Conservation (phyloP, 2,113 vertebrate species). For the Xenus cinereus region DNA sequence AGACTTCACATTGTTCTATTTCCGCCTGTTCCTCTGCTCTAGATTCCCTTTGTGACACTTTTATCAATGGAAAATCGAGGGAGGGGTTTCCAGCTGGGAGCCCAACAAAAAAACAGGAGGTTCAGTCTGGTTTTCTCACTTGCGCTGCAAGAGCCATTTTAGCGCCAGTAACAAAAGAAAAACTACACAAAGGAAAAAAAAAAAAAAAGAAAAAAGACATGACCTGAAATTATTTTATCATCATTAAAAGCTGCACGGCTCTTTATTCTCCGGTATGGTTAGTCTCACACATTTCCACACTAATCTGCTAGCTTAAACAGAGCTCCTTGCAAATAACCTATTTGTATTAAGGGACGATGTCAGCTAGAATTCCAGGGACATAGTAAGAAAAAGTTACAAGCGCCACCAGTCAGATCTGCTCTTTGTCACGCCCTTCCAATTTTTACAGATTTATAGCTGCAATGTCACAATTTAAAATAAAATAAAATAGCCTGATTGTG, state of each 20-base stretch:
- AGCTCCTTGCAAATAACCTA: background rate
- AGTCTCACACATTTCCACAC: conserved; percentile 1
- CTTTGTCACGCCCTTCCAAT: background rate
- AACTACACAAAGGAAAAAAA: conserved; percentile 25
- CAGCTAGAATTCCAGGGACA: background rate
- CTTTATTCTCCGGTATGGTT: conserved; percentile 33
- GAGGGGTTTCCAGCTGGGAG: conserved; percentile 63
- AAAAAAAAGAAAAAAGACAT: conserved; percentile 24
- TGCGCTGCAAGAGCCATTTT: background rate
- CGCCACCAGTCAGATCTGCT: background rate
- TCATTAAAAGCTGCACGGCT: background rate
- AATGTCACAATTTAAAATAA: background rate
- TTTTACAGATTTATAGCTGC: background rate
- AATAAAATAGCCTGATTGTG: background rate
- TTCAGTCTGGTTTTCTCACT: conserved; percentile 46
- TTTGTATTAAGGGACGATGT: background rate
- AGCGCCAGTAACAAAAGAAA: conserved; percentile 18
- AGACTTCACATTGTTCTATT: conserved; percentile 48
- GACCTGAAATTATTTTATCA: conserved; percentile 50
- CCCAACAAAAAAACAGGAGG: conserved; percentile 48
- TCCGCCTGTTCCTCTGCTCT: conserved; percentile 31
- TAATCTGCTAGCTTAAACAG: conserved; percentile 14
- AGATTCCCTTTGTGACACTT: conserved; percentile 63
- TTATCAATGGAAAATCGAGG: conserved; percentile 65
- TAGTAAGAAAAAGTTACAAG: background rate